Evolutionary conservation across 92 coral and sea anemone species (phyloP), one percentile per base, ranked within the genome.

Genomic region (Palythoa caribaeorum): DNA sequence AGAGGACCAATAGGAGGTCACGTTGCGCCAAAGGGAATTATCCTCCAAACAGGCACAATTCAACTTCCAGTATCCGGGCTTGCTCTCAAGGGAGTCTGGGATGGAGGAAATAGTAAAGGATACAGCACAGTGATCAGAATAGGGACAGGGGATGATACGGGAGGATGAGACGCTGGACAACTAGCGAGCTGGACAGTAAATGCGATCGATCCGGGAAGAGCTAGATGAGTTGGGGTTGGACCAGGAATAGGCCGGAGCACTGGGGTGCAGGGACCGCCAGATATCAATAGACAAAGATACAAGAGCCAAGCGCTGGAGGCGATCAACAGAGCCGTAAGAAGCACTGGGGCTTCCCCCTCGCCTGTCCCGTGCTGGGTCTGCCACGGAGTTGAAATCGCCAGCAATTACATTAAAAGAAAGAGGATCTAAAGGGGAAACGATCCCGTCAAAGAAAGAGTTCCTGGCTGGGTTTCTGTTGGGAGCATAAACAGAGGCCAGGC

Each of bases 381-480:
- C 20, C 0, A 84, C 86, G 0, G 89, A 19, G 7, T 89, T 89
- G 37, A 89, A 84, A 9, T 84, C 92, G 0, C 85, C 86, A 1
- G 66, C 51, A 3, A 89, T 38, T 1, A 89, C 8, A 1, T 83
- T 89, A 1, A 76, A 59, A 9, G 59, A 0, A 1, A 73, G 11
- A 4, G 89, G 84, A 7, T 87, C 84, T 1, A 77, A 12, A 0
- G 2, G 7, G 7, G n/a, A 3, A 6, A 14, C 0, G 10, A 86
- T 2, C 0, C 19, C 40, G 0, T 70, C 80, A 0, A 74, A 16
- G 6, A 88, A 87, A 3, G 10, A 16, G 17, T 83, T 73, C 0
- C 89, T 71, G 0, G 44, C 89, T 9, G 93, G 93, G 51, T 88
- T 76, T 0, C 86, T 78, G 8, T 83, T 88, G 0, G 83, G 89